phyloP scores from a whole-genome alignment of 2,113 vertebrate genomes.

The Epinephelus lanceolatus region DNA sequence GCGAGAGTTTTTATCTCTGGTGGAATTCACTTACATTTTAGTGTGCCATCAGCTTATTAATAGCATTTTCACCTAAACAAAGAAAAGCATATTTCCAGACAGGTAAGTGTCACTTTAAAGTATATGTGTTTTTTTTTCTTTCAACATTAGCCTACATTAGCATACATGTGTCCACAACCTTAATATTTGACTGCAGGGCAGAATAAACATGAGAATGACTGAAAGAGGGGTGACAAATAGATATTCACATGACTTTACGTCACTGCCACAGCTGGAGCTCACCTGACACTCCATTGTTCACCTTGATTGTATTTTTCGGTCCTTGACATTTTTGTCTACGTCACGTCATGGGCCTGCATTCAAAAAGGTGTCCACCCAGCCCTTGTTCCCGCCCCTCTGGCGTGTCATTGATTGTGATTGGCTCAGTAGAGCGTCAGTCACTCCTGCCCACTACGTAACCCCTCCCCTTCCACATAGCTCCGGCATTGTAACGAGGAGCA shows the following conservation, averaged over 20 bases:
- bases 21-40: too few species aligned
- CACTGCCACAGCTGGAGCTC: background rate
- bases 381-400: rapidly evolving
- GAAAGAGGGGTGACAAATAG: background rate
- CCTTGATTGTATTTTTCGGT: background rate
- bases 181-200: background rate
- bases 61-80: too few species aligned
- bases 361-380: constrained; percentile 1
- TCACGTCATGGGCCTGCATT: constrained; percentile 39
- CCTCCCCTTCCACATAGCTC: constrained; percentile 42
- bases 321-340: constrained; percentile 27
- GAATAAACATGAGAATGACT: background rate
- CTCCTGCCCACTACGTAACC: background rate
- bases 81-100: too few species aligned
- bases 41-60: too few species aligned
- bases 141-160: background rate
- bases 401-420: constrained; percentile 29
- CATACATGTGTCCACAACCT: too few species aligned
- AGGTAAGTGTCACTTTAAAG: too few species aligned
- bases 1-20: too few species aligned
- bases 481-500: constrained; percentile 23
- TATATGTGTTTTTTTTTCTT: too few species aligned
- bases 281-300: constrained; percentile 7
- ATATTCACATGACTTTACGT: background rate
- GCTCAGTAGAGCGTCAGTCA: background rate